Evolutionary conservation across 2,797 vertebrate genomes (phyloP).

Genomic region (Ibycter americanus): DNA sequence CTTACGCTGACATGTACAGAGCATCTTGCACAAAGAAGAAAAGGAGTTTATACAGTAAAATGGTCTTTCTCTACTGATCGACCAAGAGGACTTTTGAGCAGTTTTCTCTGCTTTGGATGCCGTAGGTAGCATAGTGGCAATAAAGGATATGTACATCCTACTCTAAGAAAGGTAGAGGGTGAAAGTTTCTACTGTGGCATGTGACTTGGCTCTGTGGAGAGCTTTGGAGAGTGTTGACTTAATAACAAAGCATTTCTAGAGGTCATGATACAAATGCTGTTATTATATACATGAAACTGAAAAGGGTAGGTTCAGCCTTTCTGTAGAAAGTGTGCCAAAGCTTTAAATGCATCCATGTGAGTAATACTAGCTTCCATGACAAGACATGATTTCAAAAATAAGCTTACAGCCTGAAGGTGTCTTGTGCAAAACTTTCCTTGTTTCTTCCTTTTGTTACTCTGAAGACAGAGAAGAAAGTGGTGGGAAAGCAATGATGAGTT

Average conservation of each 20-base stretch:
- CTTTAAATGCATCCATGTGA: conserved; percentile 26
- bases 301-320: conserved; percentile 7
- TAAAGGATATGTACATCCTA: neutral
- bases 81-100: neutral
- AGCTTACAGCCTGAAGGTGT: conserved; percentile 44
- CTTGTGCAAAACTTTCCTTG: conserved; percentile 46
- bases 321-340: neutral
- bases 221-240: neutral
- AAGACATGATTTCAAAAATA: conserved; percentile 33
- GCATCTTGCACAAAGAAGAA: neutral
- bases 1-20: neutral
- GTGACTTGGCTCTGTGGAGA: neutral
- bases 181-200: neutral
- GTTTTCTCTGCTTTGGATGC: neutral
- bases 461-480: conserved; percentile 43
- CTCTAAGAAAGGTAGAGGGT: neutral
- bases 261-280: neutral
- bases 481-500: conserved; percentile 57
- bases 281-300: neutral
- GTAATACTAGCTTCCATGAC: conserved; percentile 16
- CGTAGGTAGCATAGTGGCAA: rapidly evolving
- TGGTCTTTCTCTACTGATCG: neutral
- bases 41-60: neutral
- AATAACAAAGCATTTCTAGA: neutral
- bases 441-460: conserved; percentile 51